A percentile compares a stretch with the other conserved stretches of the same genome.
phyloP scores from a whole-genome alignment of 2,797 vertebrate species.

The Benthosema pterotum region DNA sequence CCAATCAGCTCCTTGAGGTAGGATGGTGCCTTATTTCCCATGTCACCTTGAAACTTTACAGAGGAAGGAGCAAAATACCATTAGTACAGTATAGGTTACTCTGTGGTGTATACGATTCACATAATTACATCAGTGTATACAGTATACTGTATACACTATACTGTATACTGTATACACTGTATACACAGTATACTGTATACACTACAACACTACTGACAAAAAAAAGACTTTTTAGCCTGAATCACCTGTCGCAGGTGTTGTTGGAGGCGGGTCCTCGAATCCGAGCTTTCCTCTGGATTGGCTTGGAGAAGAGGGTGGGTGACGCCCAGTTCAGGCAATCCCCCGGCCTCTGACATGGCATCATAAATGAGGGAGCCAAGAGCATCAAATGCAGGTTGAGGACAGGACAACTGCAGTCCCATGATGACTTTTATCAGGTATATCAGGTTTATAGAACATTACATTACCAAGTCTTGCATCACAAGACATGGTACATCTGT shows the following conservation, averaged over 20 bases:
- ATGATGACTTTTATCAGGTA: slow-evolving; percentile 31
- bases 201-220: too few relatives aligned
- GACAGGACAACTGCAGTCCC: slow-evolving; percentile 69
- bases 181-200: too few relatives aligned
- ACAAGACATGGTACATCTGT: slow-evolving; percentile 18
- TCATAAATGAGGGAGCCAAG: slow-evolving; percentile 61
- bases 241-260: slow-evolving; percentile 58
- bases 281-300: slow-evolving; percentile 20
- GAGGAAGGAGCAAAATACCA: neutral
- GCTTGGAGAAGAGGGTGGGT: slow-evolving; percentile 55
- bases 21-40: slow-evolving; percentile 61
- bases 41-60: slow-evolving; percentile 58
- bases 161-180: too few relatives aligned
- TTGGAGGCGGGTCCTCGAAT: slow-evolving; percentile 46
- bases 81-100: neutral
- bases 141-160: too few relatives aligned
- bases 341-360: slow-evolving; percentile 62
- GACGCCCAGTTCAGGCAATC: slow-evolving; percentile 54
- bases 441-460: neutral
- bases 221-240: too few relatives aligned
- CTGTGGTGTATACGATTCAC: too few relatives aligned
- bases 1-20: slow-evolving; percentile 76
- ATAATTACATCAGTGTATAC: too few relatives aligned
- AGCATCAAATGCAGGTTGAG: slow-evolving; percentile 15
- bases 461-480: neutral